Conservation (phyloP, 2,797 vertebrate genomes). For the Meda fulgida region DNA sequence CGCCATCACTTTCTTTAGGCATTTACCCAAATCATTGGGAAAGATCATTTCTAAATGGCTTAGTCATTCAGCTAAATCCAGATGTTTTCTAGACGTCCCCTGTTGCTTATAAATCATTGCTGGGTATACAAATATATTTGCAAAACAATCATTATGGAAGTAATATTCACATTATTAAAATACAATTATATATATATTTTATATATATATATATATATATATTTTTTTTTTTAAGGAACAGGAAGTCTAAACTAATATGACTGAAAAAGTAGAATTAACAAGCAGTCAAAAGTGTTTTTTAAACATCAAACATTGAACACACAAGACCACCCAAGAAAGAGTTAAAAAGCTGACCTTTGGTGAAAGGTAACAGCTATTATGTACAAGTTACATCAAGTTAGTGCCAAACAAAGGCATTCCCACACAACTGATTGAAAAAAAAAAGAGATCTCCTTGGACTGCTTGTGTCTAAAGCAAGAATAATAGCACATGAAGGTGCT, state of each 20-base stretch:
- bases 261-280: not conserved
- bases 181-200: too few relatives aligned
- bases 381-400: not conserved
- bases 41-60: slow-evolving; percentile 26
- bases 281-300: not conserved
- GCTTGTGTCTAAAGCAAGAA: too few relatives aligned
- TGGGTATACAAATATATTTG: slow-evolving; percentile 8
- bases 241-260: not conserved
- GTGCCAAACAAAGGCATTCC: not conserved
- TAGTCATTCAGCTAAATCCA: slow-evolving; percentile 26
- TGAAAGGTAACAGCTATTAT: slow-evolving; percentile 8
- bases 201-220: too few relatives aligned
- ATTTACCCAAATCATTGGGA: slow-evolving; percentile 32
- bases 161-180: slow-evolving; percentile 3
- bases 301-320: not conserved
- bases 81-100: slow-evolving; percentile 29
- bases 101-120: not conserved
- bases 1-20: slow-evolving; percentile 4
- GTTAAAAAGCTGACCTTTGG: not conserved
- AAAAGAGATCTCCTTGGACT: not conserved
- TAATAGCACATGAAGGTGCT: too few relatives aligned
- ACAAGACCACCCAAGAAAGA: slow-evolving; percentile 4
- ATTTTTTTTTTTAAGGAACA: not conserved
- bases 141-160: not conserved
- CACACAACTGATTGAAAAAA: not conserved